These are phyloP conservation scores for Campylorhamphus procurvoides DNA, from an alignment of 2,113 vertebrate species.

Conservation along the genomic window DNA sequence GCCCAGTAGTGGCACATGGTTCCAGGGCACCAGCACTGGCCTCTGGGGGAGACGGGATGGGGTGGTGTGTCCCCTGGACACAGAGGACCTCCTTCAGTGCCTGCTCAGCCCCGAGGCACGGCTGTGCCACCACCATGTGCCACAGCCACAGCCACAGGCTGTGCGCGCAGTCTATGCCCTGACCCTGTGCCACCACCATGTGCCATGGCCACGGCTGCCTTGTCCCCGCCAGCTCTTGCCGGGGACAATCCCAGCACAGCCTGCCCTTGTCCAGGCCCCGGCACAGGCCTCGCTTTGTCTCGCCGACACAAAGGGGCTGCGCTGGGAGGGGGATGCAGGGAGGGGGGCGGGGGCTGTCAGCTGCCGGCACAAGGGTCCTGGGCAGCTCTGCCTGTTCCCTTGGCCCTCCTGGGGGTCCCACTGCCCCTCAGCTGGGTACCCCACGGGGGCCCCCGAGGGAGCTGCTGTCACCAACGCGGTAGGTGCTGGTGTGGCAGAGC, in stretches of 20 bases:
- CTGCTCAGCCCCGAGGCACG: not conserved
- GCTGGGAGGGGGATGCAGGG: not conserved
- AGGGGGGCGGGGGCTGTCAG: not conserved
- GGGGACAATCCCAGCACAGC: not conserved
- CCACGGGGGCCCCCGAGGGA: not conserved
- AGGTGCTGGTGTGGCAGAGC: constrained; percentile 72
- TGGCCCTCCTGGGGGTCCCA: not conserved
- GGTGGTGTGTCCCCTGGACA: not conserved
- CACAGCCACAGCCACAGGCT: not conserved
- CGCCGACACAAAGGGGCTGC: constrained; percentile 36
- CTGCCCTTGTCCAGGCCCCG: constrained; percentile 33
- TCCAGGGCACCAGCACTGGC: not conserved
- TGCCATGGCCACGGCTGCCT: not conserved
- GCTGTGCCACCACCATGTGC: not conserved
- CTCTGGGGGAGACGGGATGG: fast-evolving
- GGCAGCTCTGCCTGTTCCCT: not conserved
- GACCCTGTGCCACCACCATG: not conserved
- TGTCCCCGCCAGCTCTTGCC: not conserved
- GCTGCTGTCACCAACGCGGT: fast-evolving
- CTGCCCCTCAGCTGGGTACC: not conserved
- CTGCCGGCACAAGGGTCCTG: not conserved
- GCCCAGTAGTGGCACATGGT: not conserved
- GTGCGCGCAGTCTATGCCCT: not conserved
- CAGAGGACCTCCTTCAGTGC: fast-evolving
- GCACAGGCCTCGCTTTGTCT: constrained; percentile 49